Evolutionary conservation across 2,888 invertebrate genomes (phyloP).

Genomic region (Ophion slaviceki): DNA sequence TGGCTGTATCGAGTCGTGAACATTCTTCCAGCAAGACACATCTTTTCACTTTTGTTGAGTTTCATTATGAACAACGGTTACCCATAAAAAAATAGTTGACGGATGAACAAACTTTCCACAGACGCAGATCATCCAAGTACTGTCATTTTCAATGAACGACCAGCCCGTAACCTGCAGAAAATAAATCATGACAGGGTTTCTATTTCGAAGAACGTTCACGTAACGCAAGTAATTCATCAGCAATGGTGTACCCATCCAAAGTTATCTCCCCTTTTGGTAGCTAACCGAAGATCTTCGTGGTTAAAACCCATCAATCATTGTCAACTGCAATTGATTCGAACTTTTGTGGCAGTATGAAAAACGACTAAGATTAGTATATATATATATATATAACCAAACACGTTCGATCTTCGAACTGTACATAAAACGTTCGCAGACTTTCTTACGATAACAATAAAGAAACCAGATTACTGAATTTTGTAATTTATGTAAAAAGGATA

Average conservation of each 20-base stretch:
- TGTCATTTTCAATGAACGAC: not conserved
- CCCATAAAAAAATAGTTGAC: not conserved
- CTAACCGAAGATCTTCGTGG: not conserved
- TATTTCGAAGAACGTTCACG: too few species aligned
- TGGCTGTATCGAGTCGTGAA: too few species aligned
- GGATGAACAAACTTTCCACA: not conserved
- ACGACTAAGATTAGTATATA: not conserved
- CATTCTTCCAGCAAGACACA: too few species aligned
- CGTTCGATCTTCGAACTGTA: not conserved
- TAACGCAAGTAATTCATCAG: not conserved
- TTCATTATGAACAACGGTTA: too few species aligned
- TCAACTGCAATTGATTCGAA: not conserved
- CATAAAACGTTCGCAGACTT: not conserved
- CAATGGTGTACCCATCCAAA: not conserved
- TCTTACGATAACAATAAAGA: not conserved
- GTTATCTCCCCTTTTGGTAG: not conserved
- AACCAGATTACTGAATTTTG: not conserved
- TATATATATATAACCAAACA: not conserved
- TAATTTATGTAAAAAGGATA: not conserved
- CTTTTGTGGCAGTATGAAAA: not conserved
- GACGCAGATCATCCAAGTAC: not conserved
- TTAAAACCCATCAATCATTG: not conserved
- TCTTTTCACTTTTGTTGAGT: too few species aligned
- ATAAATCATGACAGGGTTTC: too few species aligned
- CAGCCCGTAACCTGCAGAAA: too few species aligned